phyloP scores from a whole-genome alignment of 2,113 vertebrate species.

The Carassius carassius region DNA sequence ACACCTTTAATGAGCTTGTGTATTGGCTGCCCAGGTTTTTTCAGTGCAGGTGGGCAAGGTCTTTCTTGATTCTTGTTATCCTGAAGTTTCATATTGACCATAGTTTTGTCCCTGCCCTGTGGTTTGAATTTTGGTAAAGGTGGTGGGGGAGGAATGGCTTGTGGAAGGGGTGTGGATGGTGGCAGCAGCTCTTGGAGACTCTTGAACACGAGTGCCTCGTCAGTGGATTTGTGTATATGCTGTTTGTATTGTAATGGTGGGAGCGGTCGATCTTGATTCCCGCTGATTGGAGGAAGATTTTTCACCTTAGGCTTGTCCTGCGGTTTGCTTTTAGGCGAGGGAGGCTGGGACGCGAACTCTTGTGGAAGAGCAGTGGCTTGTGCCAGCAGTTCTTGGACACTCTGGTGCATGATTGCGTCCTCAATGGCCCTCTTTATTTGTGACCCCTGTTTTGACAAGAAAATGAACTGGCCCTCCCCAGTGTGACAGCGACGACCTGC shows the following conservation, averaged over 20 bases:
- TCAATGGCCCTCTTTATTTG: constrained; percentile 75
- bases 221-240: constrained; percentile 71
- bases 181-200: constrained; percentile 41
- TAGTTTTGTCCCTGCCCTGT: not conserved
- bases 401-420: constrained; percentile 66
- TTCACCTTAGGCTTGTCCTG: not conserved
- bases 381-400: constrained; percentile 39
- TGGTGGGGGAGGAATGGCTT: not conserved
- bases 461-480: constrained; percentile 84
- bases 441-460: constrained; percentile 71
- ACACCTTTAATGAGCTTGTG: not conserved
- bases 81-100: not conserved
- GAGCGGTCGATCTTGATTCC: not conserved
- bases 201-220: constrained; percentile 67
- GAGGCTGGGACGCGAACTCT: not conserved
- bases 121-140: not conserved
- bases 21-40: not conserved
- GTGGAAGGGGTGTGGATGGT: not conserved
- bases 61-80: not conserved
- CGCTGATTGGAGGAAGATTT: not conserved
- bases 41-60: not conserved
- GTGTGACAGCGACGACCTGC: constrained; percentile 85
- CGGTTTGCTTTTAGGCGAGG: constrained; percentile 14
- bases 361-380: not conserved
- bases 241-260: not conserved